Percentiles rank a stretch among this genome's conserved stretches.
These are phyloP conservation scores for Porites rus DNA, from an alignment of 92 coral and sea anemone genomes.

Conservation along the genomic window DNA sequence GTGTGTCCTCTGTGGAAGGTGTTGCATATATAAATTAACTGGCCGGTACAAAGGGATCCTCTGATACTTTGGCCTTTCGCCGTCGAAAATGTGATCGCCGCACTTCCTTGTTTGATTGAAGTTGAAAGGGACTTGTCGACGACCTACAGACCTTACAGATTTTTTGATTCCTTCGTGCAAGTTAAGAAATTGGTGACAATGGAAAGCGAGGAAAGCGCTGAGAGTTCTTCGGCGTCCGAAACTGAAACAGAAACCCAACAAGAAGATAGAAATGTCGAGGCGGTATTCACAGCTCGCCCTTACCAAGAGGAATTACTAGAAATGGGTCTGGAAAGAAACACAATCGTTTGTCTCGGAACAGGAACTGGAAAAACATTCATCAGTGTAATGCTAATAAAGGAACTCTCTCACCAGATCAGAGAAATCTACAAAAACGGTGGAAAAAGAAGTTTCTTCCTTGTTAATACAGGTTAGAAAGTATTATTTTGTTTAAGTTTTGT, in stretches of 20 bases:
- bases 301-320: slow-evolving; percentile 90
- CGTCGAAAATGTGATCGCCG: too few species aligned
- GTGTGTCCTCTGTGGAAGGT: too few species aligned
- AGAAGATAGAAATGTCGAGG: neutral
- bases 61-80: too few species aligned
- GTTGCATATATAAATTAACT: too few species aligned
- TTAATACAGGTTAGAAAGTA: slow-evolving; percentile 76
- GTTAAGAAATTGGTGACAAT: neutral
- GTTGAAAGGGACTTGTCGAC: neutral
- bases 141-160: too few species aligned
- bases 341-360: slow-evolving; percentile 96
- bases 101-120: neutral
- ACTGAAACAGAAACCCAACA: slow-evolving; percentile 1
- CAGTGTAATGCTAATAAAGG: slow-evolving; percentile 93
- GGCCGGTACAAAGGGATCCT: too few species aligned
- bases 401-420: slow-evolving; percentile 80
- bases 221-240: slow-evolving; percentile 23
- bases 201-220: slow-evolving; percentile 12
- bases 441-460: slow-evolving; percentile 91
- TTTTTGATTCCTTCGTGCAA: neutral
- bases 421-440: slow-evolving; percentile 73
- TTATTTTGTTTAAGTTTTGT: neutral
- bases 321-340: slow-evolving; percentile 75
- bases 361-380: slow-evolving; percentile 99
- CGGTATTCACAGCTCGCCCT: slow-evolving; percentile 70